Evolutionary conservation across 2,113 vertebrate genomes (phyloP), one percentile per base, ranked within the genome.

Genomic region (Microtus ochrogaster): DNA sequence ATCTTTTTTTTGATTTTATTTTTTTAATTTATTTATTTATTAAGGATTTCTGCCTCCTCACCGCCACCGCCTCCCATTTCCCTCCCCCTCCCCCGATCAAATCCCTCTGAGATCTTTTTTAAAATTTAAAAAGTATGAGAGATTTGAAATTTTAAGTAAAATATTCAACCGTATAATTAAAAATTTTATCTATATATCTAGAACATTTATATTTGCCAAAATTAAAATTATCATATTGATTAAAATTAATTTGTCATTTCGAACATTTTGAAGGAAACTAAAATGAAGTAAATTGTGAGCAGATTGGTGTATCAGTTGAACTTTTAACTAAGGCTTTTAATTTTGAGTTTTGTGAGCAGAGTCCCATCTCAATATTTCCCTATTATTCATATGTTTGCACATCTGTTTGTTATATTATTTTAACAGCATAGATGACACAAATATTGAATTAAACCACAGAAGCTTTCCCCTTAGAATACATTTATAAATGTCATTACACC

Each of bases 311-410:
- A 84, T 95, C 72, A 95, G 83, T 93, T 95, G 94, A 36, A 24
- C 39, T 97, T 98, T 96, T 81, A 97, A 97, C 95, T 73, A 84
- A 77, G 73, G 16, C 22, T 90, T 97, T 97, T 36, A 88, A 95
- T 96, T 97, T 94, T 65, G 7, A 97, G 91, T 91, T 97, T 95
- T 39, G 52, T 90, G 93, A 95, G 19, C 65, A n/a, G 84, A 85
- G 96, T 81, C 95, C 72, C 24, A 93, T 77, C 47, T 55, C 58
- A 41, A 58, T 94, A 96, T 63, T 82, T 96, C 92, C 41, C 41
- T 74, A 91, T 21, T 77, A 24, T 94, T 89, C 85, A 78, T 90
- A 52, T 83, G 94, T 63, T 97, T 28, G 10, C 74, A 33, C 86
- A 94, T 94, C 95, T 97, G 96, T 87, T 96, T 84, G 21, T 90